A percentile compares a stretch with the other conserved stretches of the same genome.
These are phyloP conservation scores for Rhagonycha lutea DNA, from an alignment of 2,888 invertebrate species.

Conservation along the genomic window DNA sequence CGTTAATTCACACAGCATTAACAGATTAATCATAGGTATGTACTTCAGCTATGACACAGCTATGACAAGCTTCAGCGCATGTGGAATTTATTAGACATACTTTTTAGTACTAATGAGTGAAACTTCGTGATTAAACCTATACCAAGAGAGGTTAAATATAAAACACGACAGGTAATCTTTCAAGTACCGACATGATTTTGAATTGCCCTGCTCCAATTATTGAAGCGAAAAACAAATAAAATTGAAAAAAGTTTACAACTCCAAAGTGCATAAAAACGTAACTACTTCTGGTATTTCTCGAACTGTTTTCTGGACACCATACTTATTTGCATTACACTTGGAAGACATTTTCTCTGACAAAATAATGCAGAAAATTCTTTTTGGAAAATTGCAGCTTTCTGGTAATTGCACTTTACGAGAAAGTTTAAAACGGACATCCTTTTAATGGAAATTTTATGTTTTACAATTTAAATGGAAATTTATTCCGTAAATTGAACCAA, in stretches of 20 bases:
- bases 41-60: too few relatives aligned
- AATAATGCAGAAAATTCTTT: not conserved
- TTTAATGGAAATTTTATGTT: not conserved
- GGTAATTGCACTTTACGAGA: not conserved
- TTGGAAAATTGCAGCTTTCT: not conserved
- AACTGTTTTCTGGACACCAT: not conserved
- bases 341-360: not conserved
- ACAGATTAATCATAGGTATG: too few relatives aligned
- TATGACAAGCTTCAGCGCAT: too few relatives aligned
- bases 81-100: too few relatives aligned
- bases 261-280: not conserved
- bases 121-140: too few relatives aligned
- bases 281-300: not conserved
- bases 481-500: not conserved
- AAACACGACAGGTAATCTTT: too few relatives aligned
- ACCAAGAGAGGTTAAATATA: too few relatives aligned
- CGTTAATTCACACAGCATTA: too few relatives aligned
- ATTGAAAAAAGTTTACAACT: not conserved
- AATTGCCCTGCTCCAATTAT: not conserved
- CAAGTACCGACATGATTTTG: too few relatives aligned
- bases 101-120: too few relatives aligned
- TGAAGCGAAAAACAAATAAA: not conserved
- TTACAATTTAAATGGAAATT: not conserved
- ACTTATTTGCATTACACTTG: not conserved
- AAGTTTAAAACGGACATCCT: not conserved